Evolutionary conservation across 2,888 invertebrate genomes (phyloP), one percentile per base, ranked within the genome.

Genomic region (Eurois occulta): DNA sequence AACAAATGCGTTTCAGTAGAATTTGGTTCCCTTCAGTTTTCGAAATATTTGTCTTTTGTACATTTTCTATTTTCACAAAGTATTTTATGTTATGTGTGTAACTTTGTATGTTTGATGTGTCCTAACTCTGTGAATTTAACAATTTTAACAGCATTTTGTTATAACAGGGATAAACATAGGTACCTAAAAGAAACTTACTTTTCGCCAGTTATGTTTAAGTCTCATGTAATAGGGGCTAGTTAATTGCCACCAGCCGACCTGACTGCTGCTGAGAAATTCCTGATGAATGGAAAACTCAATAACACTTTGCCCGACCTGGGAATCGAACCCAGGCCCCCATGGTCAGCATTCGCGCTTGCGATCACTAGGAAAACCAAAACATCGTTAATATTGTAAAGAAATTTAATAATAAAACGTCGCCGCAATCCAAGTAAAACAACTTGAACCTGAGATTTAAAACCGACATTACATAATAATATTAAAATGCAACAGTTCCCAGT

Each of bases 1-100:
- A 78, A 66, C 10, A 72, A 79, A 48, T 52, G 2, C 11, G 11
- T 80, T 66, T 66, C 66, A 80, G 74, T 80, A 75, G 81, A 55
- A 32, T 1, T 80, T 41, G 6, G 4, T 38, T 65, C 16, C 35
- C n/a, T 78, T 72, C 21, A 41, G n/a, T 58, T 41, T 16, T 18
- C 11, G 21, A 24, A 43, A 55, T 32, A 13, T 4, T 7, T 5
- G 8, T 64, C 64, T 76, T 48, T 58, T 80, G 81, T 80, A 81
- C 0, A 75, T 75, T 75, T 80, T 32, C 8, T 70, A 18, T 41
- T 77, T 32, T 43, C 32, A 43, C 10, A 1, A 55, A 38, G 10
- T 28, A 16, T 58, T 24, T 6, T 32, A 58, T 65, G 16, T 48
- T 21, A 0, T 75, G 75, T 83, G 55, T 69, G 46, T 84, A 69